phyloP scores from a whole-genome alignment of 1,140 invertebrate genomes.

The Heliconius congener region DNA sequence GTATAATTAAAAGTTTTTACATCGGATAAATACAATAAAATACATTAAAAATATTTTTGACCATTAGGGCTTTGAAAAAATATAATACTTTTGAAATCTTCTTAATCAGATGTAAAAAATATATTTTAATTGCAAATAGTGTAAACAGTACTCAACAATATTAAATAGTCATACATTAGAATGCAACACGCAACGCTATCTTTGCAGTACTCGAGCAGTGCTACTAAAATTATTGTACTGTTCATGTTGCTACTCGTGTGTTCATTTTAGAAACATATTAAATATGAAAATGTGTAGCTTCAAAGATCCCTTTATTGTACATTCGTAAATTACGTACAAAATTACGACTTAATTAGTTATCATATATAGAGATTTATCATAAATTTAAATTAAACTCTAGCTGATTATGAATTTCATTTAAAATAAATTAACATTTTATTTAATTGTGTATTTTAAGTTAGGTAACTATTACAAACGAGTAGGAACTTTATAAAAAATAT shows the following conservation, averaged over 20 bases:
- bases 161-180: conserved; percentile 18
- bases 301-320: not conserved
- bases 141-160: not conserved
- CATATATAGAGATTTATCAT: not conserved
- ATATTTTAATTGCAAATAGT: not conserved
- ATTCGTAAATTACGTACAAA: not conserved
- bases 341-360: not conserved
- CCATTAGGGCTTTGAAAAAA: no score
- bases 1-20: no score
- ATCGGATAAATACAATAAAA: no score
- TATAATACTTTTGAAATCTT: not conserved
- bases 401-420: no score
- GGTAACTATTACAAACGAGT: not conserved
- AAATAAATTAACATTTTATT: no score
- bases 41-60: no score
- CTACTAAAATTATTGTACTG: conserved; percentile 15
- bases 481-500: not conserved
- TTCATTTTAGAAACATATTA: conserved; percentile 1
- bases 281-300: conserved; percentile 2
- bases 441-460: no score
- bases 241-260: not conserved
- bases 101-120: not conserved
- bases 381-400: not conserved
- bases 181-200: conserved; percentile 23
- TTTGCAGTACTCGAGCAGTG: conserved; percentile 13